Evolutionary conservation across 2,113 vertebrate genomes (phyloP), one percentile per base, ranked within the genome.

Genomic region (Bujurquina vittata): DNA sequence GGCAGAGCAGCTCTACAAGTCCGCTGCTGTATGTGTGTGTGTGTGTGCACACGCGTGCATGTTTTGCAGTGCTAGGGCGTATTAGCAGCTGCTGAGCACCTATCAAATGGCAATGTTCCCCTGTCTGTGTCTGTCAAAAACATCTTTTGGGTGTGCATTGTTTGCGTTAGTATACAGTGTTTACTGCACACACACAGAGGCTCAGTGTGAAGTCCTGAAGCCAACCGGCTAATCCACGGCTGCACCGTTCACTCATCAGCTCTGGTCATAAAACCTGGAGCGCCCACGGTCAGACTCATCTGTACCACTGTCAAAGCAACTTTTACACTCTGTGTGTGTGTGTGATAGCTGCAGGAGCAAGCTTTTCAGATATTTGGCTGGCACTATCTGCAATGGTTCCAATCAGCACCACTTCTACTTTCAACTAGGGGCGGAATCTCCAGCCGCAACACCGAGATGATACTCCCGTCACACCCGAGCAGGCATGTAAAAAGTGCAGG

Each of bases 131-230:
- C 65, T 33, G 62, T 84, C 88, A 82, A 80, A 33, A 82, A 75
- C 55, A 18, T 58, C 59, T 88, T 82, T 69, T 55, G 4, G 12
- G 18, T 35, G 29, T 33, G 79, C 77, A 76, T 86, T 60, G 73
- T 81, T 77, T 83, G 67, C 5, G 0, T 7, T 61, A 75, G 78
- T 75, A 88, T 89, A 78, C 85, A 17, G 54, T 75, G 73, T 75
- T 61, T 40, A 81, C 57, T 61, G 49, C 56, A 35, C 73, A 65
- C 76, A 80, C 79, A 58, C 57, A 65, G 33, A 81, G 17, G n/a
- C 77, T 81, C 74, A 35, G 72, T 43, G 62, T 91, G 80, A 90
- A 83, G 90, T 89, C 89, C 81, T n/a, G 79, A 89, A 88, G 82
- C 61, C 81, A 67, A 49, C 49, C 31, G 12, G 58, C 79, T 65